A percentile compares a stretch with the other conserved stretches of the same genome.
These are phyloP conservation scores for Mylabris sibirica DNA, from an alignment of 2,888 invertebrate genomes.

Conservation along the genomic window DNA sequence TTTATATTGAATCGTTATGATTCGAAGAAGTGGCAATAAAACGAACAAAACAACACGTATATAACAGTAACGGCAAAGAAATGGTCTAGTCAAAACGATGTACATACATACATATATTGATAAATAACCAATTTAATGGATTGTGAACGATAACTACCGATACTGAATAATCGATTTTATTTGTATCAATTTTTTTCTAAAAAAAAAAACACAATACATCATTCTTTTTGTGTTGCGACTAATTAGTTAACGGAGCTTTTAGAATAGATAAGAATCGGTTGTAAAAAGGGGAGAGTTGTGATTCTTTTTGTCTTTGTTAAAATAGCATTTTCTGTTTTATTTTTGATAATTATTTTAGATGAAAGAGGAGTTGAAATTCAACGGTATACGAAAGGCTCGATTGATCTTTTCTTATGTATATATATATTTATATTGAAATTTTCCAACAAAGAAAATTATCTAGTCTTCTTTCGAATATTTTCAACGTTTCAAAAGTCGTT, in stretches of 20 bases:
- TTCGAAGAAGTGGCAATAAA: slow-evolving; percentile 42
- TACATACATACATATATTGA: slow-evolving; percentile 47
- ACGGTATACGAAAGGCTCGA: background rate
- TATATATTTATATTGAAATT: slow-evolving; percentile 4
- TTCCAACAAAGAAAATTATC: slow-evolving; percentile 11
- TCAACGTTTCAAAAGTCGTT: background rate
- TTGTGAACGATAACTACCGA: slow-evolving; percentile 54
- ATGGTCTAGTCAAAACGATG: slow-evolving; percentile 50
- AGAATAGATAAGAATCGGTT: background rate
- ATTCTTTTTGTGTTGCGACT: background rate
- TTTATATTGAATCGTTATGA: slow-evolving; percentile 43
- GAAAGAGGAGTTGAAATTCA: background rate
- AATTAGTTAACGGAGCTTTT: background rate
- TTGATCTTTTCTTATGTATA: background rate
- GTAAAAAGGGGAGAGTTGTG: background rate
- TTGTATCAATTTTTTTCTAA: slow-evolving; percentile 27
- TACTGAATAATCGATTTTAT: slow-evolving; percentile 54
- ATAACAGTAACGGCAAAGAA: slow-evolving; percentile 43
- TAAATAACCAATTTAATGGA: slow-evolving; percentile 54
- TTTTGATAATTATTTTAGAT: slow-evolving; percentile 8
- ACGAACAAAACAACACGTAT: slow-evolving; percentile 43
- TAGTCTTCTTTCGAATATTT: background rate
- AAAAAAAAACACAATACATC: too few species aligned
- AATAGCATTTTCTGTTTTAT: background rate
- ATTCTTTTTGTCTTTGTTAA: background rate